A percentile compares a stretch with the other conserved stretches of the same genome.
phyloP scores from a whole-genome alignment of 2,888 invertebrate genomes.

The Xiphydria camelus region DNA sequence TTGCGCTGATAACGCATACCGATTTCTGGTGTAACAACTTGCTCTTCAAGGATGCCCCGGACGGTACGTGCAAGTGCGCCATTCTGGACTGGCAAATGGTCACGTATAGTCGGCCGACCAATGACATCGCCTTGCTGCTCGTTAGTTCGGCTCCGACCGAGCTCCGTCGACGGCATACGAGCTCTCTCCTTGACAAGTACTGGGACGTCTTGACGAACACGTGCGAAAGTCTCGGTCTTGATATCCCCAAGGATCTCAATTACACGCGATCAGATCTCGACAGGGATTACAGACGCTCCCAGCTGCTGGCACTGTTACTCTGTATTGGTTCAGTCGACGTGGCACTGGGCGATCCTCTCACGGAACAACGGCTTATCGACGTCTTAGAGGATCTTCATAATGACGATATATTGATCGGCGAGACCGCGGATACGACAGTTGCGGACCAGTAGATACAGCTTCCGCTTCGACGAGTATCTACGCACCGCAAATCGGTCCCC shows the following conservation, averaged over 20 bases:
- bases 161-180: slow-evolving; percentile 67
- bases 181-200: slow-evolving; percentile 70
- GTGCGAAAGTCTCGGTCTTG: slow-evolving; percentile 65
- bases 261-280: slow-evolving; percentile 62
- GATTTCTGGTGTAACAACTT: slow-evolving; percentile 86
- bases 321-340: slow-evolving; percentile 83
- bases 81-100: slow-evolving; percentile 87
- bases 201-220: slow-evolving; percentile 68
- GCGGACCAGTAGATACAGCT: slow-evolving; percentile 11
- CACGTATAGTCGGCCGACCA: slow-evolving; percentile 75
- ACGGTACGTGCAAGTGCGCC: slow-evolving; percentile 63
- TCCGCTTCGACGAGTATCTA: background rate
- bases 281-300: slow-evolving; percentile 67
- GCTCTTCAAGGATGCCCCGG: slow-evolving; percentile 62
- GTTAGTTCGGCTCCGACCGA: slow-evolving; percentile 75
- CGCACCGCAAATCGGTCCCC: too few relatives aligned
- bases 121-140: slow-evolving; percentile 75
- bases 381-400: slow-evolving; percentile 73
- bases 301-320: slow-evolving; percentile 73
- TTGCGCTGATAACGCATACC: slow-evolving; percentile 77
- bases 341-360: slow-evolving; percentile 74
- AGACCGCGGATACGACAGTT: slow-evolving; percentile 31
- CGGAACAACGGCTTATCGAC: slow-evolving; percentile 75
- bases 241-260: slow-evolving; percentile 61
- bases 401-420: slow-evolving; percentile 68